A percentile compares a stretch with the other conserved stretches of the same genome.
These are phyloP conservation scores for Popillia japonica DNA, from an alignment of 1,140 invertebrate species.

Conservation along the genomic window DNA sequence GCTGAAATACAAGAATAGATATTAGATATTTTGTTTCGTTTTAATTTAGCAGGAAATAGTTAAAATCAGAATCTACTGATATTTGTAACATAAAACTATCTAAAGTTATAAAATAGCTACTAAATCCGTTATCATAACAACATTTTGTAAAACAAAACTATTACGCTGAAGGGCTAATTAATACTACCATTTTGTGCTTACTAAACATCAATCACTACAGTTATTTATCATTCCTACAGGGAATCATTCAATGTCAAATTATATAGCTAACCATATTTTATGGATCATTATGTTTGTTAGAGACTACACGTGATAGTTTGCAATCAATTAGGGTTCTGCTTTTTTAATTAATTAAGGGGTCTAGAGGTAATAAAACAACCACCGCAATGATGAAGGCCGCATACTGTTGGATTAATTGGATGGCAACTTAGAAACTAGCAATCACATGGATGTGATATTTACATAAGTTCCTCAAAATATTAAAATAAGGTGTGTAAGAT, in stretches of 20 bases:
- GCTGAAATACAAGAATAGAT: not conserved
- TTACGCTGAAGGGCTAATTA: not conserved
- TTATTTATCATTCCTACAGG: not conserved
- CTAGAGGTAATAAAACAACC: not conserved
- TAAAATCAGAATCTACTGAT: no score
- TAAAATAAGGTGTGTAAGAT: no score
- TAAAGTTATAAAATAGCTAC: no score
- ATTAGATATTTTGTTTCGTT: no score
- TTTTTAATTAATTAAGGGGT: not conserved
- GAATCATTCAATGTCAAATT: not conserved
- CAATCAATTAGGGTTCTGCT: conserved; percentile 14
- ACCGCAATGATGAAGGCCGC: not conserved
- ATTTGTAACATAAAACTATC: no score
- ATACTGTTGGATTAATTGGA: not conserved
- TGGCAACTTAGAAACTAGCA: not conserved
- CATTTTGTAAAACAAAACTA: not conserved
- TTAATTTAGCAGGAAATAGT: no score
- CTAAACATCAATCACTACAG: not conserved
- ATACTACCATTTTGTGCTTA: not conserved
- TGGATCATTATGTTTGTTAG: not conserved
- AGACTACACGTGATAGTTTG: conserved; percentile 1
- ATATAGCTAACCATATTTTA: not conserved
- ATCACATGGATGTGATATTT: no score
- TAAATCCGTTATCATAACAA: not conserved
- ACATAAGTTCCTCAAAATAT: no score